Percentiles rank a stretch among this genome's conserved stretches.
phyloP scores from a whole-genome alignment of 2,113 vertebrate species.

The Ciconia maguari region DNA sequence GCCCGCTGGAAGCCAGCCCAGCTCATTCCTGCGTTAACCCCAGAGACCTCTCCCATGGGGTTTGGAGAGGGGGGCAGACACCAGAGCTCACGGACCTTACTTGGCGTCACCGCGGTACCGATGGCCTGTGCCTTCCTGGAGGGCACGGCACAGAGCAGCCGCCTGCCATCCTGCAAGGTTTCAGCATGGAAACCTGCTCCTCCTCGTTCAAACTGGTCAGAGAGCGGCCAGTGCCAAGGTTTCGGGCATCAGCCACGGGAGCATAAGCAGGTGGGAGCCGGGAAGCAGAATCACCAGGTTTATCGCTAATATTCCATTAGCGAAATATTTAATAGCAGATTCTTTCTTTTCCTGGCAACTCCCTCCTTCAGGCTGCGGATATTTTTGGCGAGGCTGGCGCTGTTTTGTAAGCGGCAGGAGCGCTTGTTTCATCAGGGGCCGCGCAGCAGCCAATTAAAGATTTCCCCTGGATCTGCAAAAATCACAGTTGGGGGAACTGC shows the following conservation, averaged over 20 bases:
- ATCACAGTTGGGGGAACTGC: neutral
- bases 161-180: neutral
- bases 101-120: rapidly evolving
- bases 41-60: neutral
- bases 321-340: neutral
- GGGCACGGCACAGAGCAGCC: neutral
- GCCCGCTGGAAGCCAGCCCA: neutral
- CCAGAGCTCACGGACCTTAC: neutral
- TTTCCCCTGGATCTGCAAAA: conserved; percentile 42
- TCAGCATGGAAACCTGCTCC: rapidly evolving
- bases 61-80: neutral
- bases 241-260: neutral
- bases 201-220: neutral
- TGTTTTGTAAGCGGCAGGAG: neutral
- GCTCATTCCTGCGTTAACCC: neutral
- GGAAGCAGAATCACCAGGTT: neutral
- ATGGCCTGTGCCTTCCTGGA: neutral
- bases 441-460: conserved; percentile 45
- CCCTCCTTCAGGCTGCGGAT: neutral
- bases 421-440: conserved; percentile 33
- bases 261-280: neutral
- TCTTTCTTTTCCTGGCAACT: neutral
- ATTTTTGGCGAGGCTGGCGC: neutral
- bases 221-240: rapidly evolving
- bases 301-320: neutral